Evolutionary conservation across 1,140 invertebrate species (phyloP), one percentile per base, ranked within the genome.

Genomic region (Varroa destructor): DNA sequence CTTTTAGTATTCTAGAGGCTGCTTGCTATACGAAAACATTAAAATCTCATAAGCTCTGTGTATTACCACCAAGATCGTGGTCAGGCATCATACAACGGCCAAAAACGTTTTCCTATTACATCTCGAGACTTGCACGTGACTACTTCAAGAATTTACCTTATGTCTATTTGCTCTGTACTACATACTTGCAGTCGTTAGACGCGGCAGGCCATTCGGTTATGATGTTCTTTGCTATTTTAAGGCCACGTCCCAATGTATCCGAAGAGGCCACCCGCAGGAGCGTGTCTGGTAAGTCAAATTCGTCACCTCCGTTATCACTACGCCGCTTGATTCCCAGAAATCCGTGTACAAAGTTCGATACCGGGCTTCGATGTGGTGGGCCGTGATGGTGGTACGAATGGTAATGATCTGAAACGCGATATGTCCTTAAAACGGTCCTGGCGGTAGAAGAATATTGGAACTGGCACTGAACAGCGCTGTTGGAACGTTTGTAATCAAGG

Each of bases 321-420:
- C 61, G 40, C 61, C 61, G 61, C 46, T 67, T 67, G 37, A 67
- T 67, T 1, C 61, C 61, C 12, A 67, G 61, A 37, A 67, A 67
- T 43, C 61, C 61, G 46, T 67, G 14, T 1, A 67, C 61, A 8
- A 67, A 67, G 37, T 67, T 67, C 8, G 61, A 67, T 14, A 67
- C 61, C 5, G 61, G 61, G 37, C 61, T 67, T 46, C 61, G 61
- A 8, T 67, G 61, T 37, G 61, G 61, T 2, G 61, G 61, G 1
- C 61, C 61, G 37, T 67, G 12, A 67, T 67, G 61, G 37, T 67
- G 61, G 37, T 67, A 67, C 14, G 61, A 67, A 67, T 67, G 61
- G 61, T 67, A 67, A 40, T 67, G 61, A 46, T 67, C 61, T 67
- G 61, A 67, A 67, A 46, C 14, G 40, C 61, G 61, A 12, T 12